These are phyloP conservation scores for Cryptotis parvus DNA, from an alignment of 2,113 vertebrate species.

Conservation along the genomic window DNA sequence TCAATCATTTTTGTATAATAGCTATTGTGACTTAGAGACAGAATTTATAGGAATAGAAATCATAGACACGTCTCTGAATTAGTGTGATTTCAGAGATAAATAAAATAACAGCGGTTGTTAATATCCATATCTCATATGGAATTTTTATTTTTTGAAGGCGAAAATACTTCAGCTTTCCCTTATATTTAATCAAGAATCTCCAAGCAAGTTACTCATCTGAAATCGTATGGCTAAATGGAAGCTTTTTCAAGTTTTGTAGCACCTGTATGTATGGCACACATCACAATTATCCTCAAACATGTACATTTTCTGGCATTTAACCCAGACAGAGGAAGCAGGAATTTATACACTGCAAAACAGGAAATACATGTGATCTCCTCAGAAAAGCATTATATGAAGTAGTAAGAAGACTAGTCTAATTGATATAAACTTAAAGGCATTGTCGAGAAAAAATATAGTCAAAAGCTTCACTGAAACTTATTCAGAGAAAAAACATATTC, in stretches of 20 bases:
- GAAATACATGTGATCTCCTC: not conserved
- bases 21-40: constrained; percentile 82
- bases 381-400: not conserved
- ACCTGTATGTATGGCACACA: not conserved
- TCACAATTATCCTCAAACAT: not conserved
- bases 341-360: not conserved
- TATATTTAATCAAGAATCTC: not conserved
- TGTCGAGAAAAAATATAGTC: constrained; percentile 6
- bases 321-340: not conserved
- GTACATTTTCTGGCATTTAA: constrained; percentile 20
- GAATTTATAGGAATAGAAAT: constrained; percentile 70
- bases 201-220: constrained; percentile 5
- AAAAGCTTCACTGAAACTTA: too few relatives aligned
- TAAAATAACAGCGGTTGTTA: constrained; percentile 45
- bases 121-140: constrained; percentile 24
- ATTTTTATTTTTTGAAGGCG: constrained; percentile 23
- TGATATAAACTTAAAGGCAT: not conserved
- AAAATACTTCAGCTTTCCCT: not conserved
- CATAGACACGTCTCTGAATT: constrained; percentile 30
- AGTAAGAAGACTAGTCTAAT: not conserved
- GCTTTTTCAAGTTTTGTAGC: not conserved
- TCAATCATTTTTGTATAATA: constrained; percentile 80
- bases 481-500: too few relatives aligned
- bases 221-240: constrained; percentile 37
- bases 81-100: constrained; percentile 43